Conservation (phyloP, 2,113 vertebrate species). For the Strix aluco region DNA sequence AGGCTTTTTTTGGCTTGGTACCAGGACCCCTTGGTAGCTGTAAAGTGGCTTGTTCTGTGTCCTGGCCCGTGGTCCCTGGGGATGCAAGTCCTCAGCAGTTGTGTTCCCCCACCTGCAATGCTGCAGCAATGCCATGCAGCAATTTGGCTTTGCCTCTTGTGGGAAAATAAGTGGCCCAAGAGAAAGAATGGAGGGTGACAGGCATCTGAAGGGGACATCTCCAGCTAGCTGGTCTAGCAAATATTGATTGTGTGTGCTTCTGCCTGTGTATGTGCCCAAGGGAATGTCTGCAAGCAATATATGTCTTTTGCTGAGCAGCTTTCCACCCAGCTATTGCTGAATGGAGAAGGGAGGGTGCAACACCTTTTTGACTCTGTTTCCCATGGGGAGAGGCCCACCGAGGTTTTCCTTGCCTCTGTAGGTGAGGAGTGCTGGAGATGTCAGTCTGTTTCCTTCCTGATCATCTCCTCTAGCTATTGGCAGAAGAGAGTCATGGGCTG, state of each 20-base stretch:
- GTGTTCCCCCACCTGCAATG: accelerated
- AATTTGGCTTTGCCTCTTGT: not conserved
- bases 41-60: not conserved
- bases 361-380: not conserved
- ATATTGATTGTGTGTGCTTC: not conserved
- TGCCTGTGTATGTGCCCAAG: accelerated
- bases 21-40: not conserved
- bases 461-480: not conserved
- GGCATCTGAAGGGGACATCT: not conserved
- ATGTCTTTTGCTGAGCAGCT: not conserved
- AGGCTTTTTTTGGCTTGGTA: not conserved
- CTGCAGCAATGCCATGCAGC: not conserved
- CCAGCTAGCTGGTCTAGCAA: not conserved
- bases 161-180: not conserved
- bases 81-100: not conserved
- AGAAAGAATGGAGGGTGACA: not conserved
- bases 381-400: accelerated
- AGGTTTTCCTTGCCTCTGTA: not conserved
- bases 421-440: not conserved
- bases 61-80: accelerated
- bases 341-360: accelerated
- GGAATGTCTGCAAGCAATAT: not conserved
- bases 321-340: not conserved
- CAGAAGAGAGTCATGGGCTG: not conserved
- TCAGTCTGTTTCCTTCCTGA: not conserved